A percentile compares a stretch with the other conserved stretches of the same genome.
These are phyloP conservation scores for Scytalopus superciliaris DNA, from an alignment of 2,113 vertebrate genomes.

Conservation along the genomic window DNA sequence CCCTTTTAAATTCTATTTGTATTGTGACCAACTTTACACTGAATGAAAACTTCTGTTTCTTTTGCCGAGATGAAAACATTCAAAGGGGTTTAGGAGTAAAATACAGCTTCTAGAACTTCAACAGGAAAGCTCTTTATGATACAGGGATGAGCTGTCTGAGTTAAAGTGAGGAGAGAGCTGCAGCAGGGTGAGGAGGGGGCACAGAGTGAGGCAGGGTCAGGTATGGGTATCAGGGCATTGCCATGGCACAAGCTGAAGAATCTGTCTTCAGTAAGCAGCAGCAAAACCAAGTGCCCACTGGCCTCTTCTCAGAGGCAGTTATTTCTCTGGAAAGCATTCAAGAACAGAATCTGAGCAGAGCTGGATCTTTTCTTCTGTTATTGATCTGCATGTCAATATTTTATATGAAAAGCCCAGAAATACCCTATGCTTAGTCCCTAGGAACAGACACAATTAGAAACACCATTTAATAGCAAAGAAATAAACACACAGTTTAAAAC, in stretches of 20 bases:
- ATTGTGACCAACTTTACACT: neutral
- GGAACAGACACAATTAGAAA: neutral
- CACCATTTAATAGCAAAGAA: neutral
- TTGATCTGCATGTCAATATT: neutral
- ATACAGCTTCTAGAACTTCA: fast-evolving
- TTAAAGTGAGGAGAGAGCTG: neutral
- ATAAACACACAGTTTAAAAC: neutral
- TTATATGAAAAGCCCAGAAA: neutral
- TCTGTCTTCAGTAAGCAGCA: neutral
- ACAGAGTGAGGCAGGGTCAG: neutral
- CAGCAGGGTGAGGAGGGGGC: neutral
- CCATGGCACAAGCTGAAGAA: neutral
- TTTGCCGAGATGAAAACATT: neutral
- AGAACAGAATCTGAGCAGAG: neutral
- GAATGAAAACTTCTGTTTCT: neutral
- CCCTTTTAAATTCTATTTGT: constrained; percentile 37
- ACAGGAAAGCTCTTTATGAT: fast-evolving
- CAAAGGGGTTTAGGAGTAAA: neutral
- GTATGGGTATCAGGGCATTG: neutral
- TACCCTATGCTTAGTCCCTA: neutral
- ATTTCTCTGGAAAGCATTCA: neutral
- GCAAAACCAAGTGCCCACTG: neutral
- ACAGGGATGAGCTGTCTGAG: neutral
- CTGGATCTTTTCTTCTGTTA: neutral
- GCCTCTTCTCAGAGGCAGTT: neutral